Evolutionary conservation across 2,113 vertebrate species (phyloP).

Genomic region (Ahaetulla prasina): DNA sequence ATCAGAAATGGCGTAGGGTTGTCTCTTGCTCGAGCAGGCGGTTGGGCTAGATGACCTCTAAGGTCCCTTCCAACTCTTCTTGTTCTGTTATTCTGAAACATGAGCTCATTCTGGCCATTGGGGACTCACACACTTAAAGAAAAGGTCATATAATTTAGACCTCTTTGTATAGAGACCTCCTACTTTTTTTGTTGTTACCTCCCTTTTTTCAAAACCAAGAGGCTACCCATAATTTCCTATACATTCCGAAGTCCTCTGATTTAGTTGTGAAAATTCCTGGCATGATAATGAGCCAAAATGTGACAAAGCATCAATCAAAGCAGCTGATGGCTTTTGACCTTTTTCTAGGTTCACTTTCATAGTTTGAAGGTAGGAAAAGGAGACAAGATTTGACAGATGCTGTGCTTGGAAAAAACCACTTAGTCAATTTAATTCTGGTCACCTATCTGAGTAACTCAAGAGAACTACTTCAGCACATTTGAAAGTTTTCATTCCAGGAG

Average conservation of each 20-base stretch:
- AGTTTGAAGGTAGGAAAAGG: conserved; percentile 80
- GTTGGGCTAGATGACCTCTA: background rate
- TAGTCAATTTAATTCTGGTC: conserved; percentile 70
- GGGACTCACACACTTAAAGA: conserved; percentile 37
- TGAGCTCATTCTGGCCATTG: background rate
- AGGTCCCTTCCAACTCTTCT: background rate
- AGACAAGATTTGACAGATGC: conserved; percentile 80
- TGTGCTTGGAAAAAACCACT: conserved; percentile 74
- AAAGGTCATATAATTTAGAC: conserved; percentile 16
- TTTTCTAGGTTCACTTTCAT: conserved; percentile 71
- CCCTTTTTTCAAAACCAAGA: background rate
- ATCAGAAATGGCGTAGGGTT: background rate
- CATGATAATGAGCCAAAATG: conserved; percentile 63
- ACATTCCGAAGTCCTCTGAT: conserved; percentile 48
- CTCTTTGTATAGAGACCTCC: conserved; percentile 24
- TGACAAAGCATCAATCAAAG: conserved; percentile 68
- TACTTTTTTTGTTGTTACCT: background rate
- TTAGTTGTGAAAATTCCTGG: conserved; percentile 38
- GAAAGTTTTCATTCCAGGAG: conserved; percentile 7
- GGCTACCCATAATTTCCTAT: conserved; percentile 37
- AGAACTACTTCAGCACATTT: conserved; percentile 66
- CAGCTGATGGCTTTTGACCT: conserved; percentile 68
- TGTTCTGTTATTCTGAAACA: background rate
- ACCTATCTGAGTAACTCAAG: conserved; percentile 57
- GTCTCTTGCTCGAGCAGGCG: background rate